Evolutionary conservation across 2,113 vertebrate species (phyloP), one percentile per base, ranked within the genome.

Genomic region (Sebastes fasciatus): DNA sequence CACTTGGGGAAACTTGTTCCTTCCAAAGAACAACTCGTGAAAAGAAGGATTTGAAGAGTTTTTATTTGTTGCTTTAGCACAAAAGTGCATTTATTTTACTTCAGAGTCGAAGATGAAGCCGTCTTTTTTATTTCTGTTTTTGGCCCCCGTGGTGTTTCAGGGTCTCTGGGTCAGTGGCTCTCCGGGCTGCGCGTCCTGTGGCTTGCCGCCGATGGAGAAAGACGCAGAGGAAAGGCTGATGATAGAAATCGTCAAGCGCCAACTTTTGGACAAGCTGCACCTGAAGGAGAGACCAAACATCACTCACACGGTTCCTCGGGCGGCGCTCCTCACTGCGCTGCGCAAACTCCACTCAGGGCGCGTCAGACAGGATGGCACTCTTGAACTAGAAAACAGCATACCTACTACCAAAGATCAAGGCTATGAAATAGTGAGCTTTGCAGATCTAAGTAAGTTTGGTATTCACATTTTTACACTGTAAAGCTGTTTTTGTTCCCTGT

Each of bases 341-440:
- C 95, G 96, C 86, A 96, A 93, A 74, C 94, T 99, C 79, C 96
- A 95, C 11, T 91, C 94, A 8, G 96, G 93, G 14, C 94, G 94
- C 2, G 73, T 95, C 73, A 90, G 88, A 19, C 90, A 92, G 52
- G 95, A 96, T 45, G 89, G 77, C 0, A 94, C 79, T 0, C 65
- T 95, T 21, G 92, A 92, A 63, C 86, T 94, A 1, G 94, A 90
- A 3, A 94, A 85, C 81, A 92, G 16, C 34, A 45, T 76, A 55
- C 86, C 74, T 1, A 74, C 74, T 1, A 75, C 85, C 0, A 95
- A 88, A 58, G 95, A 96, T 60, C 96, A 95, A 80, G 95, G 96
- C 23, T 99, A 98, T 92, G 97, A 99, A 90, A 97, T 98, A 83
- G 97, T 99, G 91, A 99, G 97, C 90, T 99, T 99, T 82, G 97